Conservation (phyloP, 2,797 vertebrate species). For the Ataeniobius toweri region DNA sequence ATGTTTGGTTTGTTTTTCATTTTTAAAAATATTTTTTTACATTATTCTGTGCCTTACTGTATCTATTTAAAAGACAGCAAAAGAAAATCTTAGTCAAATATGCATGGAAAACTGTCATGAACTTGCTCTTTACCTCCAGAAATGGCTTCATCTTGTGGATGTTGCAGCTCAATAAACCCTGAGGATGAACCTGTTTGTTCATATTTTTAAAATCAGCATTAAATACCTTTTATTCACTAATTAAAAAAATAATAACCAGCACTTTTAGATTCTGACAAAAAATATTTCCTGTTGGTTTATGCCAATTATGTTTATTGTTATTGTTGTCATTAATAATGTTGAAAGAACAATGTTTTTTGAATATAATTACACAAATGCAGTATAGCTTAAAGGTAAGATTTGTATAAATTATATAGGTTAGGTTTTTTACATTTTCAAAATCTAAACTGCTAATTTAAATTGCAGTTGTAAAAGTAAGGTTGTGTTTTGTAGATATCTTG, state of each 20-base stretch:
- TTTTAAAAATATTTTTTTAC: not conserved
- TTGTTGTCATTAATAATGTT: too few species aligned
- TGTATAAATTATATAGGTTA: not conserved
- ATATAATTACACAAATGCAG: not conserved
- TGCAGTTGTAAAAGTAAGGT: not conserved
- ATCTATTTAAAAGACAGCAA: not conserved
- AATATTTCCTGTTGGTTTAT: too few species aligned
- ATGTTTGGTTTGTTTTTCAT: not conserved
- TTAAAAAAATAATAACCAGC: too few species aligned
- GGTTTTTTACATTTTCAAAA: not conserved
- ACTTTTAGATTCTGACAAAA: too few species aligned
- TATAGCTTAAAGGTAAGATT: not conserved
- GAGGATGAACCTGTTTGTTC: not conserved
- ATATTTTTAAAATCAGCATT: not conserved
- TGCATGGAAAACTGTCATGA: too few species aligned
- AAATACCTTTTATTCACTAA: too few species aligned
- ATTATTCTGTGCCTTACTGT: not conserved
- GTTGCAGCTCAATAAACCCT: not conserved
- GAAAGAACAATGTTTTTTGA: too few species aligned
- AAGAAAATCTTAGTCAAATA: not conserved
- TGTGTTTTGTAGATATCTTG: not conserved
- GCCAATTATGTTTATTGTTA: too few species aligned
- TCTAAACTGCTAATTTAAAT: not conserved
- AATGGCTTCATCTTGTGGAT: slow-evolving; percentile 19
- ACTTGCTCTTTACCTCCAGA: not conserved